Evolutionary conservation across 1,140 invertebrate species (phyloP).

Genomic region (Episyrphus balteatus): DNA sequence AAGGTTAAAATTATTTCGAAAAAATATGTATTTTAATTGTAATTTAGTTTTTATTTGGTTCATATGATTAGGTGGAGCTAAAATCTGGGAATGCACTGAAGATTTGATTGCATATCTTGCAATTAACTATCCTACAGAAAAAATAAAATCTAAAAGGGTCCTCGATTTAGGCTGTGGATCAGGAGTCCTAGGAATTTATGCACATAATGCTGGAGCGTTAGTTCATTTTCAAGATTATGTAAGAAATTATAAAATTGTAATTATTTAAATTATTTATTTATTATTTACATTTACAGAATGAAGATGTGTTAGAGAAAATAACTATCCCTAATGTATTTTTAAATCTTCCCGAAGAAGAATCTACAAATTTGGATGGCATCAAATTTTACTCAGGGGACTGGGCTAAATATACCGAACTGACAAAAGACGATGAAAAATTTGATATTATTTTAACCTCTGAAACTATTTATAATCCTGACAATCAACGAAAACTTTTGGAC

Average conservation of each 20-base stretch:
- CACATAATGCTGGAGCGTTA: constrained; percentile 49
- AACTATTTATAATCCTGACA: constrained; percentile 78
- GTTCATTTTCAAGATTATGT: constrained; percentile 90
- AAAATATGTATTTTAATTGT: neutral
- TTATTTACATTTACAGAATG: constrained; percentile 17
- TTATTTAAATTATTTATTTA: constrained; percentile 4
- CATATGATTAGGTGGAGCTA: constrained; percentile 59
- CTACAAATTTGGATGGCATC: constrained; percentile 37
- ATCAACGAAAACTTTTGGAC: constrained; percentile 62
- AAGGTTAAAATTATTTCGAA: constrained; percentile 43
- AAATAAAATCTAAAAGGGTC: constrained; percentile 40
- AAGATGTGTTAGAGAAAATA: constrained; percentile 27
- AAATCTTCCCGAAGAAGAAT: constrained; percentile 46
- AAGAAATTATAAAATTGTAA: constrained; percentile 32
- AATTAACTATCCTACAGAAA: constrained; percentile 18
- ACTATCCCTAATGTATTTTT: constrained; percentile 71
- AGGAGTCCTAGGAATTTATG: constrained; percentile 67
- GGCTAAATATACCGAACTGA: constrained; percentile 47
- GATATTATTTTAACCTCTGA: constrained; percentile 81
- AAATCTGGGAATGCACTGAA: constrained; percentile 81
- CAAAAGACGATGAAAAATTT: constrained; percentile 46
- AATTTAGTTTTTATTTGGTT: constrained; percentile 8
- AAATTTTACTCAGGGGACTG: constrained; percentile 76
- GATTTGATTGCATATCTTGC: constrained; percentile 58
- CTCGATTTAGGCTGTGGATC: constrained; percentile 81